Evolutionary conservation across 2,888 invertebrate species (phyloP), one percentile per base, ranked within the genome.

Genomic region (Philereme vetulata): DNA sequence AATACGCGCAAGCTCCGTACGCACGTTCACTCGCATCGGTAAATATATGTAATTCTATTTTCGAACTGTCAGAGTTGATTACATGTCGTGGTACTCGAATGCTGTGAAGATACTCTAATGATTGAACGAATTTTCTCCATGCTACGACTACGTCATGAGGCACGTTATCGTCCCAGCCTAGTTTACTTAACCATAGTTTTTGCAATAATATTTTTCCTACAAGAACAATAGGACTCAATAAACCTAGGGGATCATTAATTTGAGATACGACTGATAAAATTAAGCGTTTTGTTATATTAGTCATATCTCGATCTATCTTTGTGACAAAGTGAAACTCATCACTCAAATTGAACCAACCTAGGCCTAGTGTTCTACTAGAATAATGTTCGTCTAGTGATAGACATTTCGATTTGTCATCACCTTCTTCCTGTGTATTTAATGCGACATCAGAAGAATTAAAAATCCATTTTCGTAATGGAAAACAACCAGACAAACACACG

Each of bases 151-250:
- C n/a, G n/a, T n/a, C n/a, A n/a, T n/a, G n/a, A n/a, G n/a, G n/a
- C n/a, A n/a, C n/a, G n/a, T n/a, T n/a, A n/a, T n/a, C n/a, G n/a
- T n/a, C n/a, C n/a, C n/a, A n/a, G n/a, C n/a, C n/a, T n/a, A n/a
- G n/a, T n/a, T n/a, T n/a, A n/a, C n/a, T n/a, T n/a, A n/a, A n/a
- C n/a, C n/a, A n/a, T n/a, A n/a, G n/a, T n/a, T n/a, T n/a, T n/a
- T n/a, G n/a, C n/a, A n/a, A n/a, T n/a, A n/a, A n/a, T n/a, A n/a
- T n/a, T n/a, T 40, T 51, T 42, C 51, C 51, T 40, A 42, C 50
- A 5, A 50, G 36, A 10, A 49, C 7, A 49, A 49, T 49, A 11
- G 49, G 49, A 11, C 21, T 36, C 9, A 40, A 40, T 8, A 40
- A 8, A 40, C 40, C 40, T 40, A 40, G 8, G 40, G 40, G 40